Percentiles rank a stretch among this genome's conserved stretches.
phyloP scores from a whole-genome alignment of 2,888 invertebrate species.

The Phoronis australis region DNA sequence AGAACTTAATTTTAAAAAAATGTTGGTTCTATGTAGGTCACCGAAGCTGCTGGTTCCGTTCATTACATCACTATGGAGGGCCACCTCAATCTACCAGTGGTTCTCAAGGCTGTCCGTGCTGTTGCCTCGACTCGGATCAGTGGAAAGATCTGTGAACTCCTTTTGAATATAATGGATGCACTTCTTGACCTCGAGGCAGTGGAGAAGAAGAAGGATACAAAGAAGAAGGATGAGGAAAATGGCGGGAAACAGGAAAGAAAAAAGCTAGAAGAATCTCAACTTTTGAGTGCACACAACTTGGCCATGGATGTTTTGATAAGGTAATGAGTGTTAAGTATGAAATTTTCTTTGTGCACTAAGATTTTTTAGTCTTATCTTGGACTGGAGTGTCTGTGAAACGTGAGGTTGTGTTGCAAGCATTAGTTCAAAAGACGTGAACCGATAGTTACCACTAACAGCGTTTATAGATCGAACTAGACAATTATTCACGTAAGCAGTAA shows the following conservation, averaged over 20 bases:
- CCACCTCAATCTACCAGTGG: slow-evolving; percentile 78
- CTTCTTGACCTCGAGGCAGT: slow-evolving; percentile 81
- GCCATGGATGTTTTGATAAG: slow-evolving; percentile 65
- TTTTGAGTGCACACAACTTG: slow-evolving; percentile 62
- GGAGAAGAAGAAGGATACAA: slow-evolving; percentile 25
- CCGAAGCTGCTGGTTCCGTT: slow-evolving; percentile 71
- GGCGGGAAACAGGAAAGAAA: not conserved
- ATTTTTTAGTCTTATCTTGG: too few relatives aligned
- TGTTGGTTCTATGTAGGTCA: slow-evolving; percentile 18
- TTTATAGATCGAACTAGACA: too few relatives aligned
- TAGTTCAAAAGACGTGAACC: too few relatives aligned
- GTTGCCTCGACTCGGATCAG: slow-evolving; percentile 82
- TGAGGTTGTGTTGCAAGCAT: too few relatives aligned
- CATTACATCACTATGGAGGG: slow-evolving; percentile 94
- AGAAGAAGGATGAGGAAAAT: slow-evolving; percentile 8
- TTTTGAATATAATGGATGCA: slow-evolving; percentile 85
- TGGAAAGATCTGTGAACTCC: slow-evolving; percentile 83
- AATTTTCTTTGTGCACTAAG: too few relatives aligned
- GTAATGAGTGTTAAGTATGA: too few relatives aligned
- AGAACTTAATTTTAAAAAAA: too few relatives aligned
- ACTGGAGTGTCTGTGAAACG: too few relatives aligned
- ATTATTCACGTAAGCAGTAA: too few relatives aligned
- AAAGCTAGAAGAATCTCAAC: slow-evolving; percentile 12
- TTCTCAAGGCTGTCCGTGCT: slow-evolving; percentile 74
- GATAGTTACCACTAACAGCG: too few relatives aligned